These are phyloP conservation scores for Patiria pectinifera DNA, from an alignment of 53 echinoderm and acorn worm species.

Conservation along the genomic window DNA sequence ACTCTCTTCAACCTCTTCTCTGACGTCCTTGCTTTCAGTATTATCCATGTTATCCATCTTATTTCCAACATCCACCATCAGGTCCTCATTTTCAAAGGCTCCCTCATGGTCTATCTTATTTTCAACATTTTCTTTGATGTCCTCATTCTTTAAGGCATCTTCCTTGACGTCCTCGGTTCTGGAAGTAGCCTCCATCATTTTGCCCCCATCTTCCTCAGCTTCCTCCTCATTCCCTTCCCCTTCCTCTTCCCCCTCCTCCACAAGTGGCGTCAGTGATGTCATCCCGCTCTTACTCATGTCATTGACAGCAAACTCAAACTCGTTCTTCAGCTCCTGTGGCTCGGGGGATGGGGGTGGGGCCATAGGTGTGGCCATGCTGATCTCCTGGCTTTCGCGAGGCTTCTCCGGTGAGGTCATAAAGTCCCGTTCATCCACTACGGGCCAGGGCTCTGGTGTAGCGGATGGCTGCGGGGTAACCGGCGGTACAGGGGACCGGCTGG, in stretches of 20 bases:
- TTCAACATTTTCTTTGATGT: not conserved
- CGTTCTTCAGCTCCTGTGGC: constrained; percentile 69
- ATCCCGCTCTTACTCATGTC: constrained; percentile 72
- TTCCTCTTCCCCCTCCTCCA: constrained; percentile 87
- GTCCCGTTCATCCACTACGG: constrained; percentile 88
- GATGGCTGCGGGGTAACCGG: constrained; percentile 73
- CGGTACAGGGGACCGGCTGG: constrained; percentile 63
- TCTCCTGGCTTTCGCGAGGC: constrained; percentile 48
- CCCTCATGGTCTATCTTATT: not conserved
- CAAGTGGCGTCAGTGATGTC: constrained; percentile 73
- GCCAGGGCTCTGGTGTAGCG: constrained; percentile 89
- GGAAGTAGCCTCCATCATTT: not conserved
- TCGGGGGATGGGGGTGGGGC: constrained; percentile 97
- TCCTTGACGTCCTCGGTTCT: not conserved
- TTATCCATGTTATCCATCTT: not conserved
- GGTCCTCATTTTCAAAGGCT: not conserved
- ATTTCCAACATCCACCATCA: not conserved
- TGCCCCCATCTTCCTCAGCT: not conserved
- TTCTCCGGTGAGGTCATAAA: constrained; percentile 80
- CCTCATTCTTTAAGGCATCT: not conserved
- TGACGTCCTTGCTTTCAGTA: not conserved
- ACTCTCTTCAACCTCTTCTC: not conserved
- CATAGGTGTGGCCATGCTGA: constrained; percentile 77
- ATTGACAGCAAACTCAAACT: constrained; percentile 65
- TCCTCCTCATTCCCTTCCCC: constrained; percentile 61